phyloP scores from a whole-genome alignment of 2,797 vertebrate genomes.

The Avahi laniger region DNA sequence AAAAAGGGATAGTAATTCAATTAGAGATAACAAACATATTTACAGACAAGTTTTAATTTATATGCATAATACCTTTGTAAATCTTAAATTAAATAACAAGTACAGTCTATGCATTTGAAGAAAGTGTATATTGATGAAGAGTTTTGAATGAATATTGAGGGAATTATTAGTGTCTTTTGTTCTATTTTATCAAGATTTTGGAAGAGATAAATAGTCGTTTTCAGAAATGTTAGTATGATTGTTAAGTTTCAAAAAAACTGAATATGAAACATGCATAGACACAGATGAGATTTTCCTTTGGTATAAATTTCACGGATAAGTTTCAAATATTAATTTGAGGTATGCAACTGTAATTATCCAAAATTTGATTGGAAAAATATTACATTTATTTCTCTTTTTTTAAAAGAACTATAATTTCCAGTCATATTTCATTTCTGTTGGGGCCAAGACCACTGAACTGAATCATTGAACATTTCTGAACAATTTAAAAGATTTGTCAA shows the following conservation, averaged over 20 bases:
- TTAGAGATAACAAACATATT: not conserved
- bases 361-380: slow-evolving; percentile 41
- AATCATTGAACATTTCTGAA: not conserved
- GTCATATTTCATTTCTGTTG: not conserved
- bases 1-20: not conserved
- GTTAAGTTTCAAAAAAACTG: not conserved
- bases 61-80: not conserved
- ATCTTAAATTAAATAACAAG: not conserved
- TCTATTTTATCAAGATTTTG: not conserved
- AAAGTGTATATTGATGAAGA: not conserved
- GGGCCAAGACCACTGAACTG: not conserved
- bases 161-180: not conserved
- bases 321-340: not conserved
- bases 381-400: not conserved
- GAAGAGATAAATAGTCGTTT: not conserved
- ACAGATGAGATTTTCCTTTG: not conserved
- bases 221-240: not conserved
- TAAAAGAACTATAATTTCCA: not conserved
- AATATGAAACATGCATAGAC: not conserved
- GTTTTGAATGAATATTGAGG: not conserved
- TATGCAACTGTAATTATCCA: not conserved
- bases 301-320: not conserved
- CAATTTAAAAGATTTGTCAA: slow-evolving; percentile 22
- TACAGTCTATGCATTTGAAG: not conserved
- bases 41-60: not conserved